Evolutionary conservation across 2,888 invertebrate species (phyloP), one percentile per base, ranked within the genome.

Genomic region (Diplazon laetatorius): DNA sequence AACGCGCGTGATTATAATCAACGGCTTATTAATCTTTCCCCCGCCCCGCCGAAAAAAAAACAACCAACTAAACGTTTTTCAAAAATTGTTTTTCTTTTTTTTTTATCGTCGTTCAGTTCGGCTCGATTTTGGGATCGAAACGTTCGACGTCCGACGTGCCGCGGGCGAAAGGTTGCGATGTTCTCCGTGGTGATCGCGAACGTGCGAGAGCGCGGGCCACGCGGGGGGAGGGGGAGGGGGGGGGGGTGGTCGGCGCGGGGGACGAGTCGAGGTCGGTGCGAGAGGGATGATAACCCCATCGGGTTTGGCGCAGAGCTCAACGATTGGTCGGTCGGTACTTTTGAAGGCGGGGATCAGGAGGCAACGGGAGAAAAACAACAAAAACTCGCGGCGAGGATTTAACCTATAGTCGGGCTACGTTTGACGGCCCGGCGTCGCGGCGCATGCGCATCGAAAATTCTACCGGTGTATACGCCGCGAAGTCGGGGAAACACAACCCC

Each of bases 261-360:
- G n/a, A n/a, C 12, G 12, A 16, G 16, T n/a, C 9, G 4, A 37
- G 16, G 57, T 8, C 79, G 83, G 46, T 42, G 16, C 72, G 77
- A 52, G 70, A 65, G 74, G 70, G 55, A 50, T 55, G 66, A 65
- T 5, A 65, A 22, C 65, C 12, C 44, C n/a, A n/a, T 35, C 8
- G 10, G 55, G 50, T 60, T 50, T 30, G 30, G 44, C 71, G 18
- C 10, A n/a, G 14, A 55, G 52, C 57, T n/a, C 52, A 14, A 50
- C 70, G 89, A 90, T 90, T 91, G 90, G 90, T 90, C 88, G 87
- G 82, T 78, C 77, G 84, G 83, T 86, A 90, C 89, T 90, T 89
- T 89, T 89, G 89, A 84, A 90, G 90, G 90, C 90, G 90, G 91
- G 90, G 90, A 90, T 91, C 90, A 91, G 91, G 90, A 90, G 89